Conservation (phyloP, 2,888 invertebrate species). For the Poecilobothrus nobilitatus region DNA sequence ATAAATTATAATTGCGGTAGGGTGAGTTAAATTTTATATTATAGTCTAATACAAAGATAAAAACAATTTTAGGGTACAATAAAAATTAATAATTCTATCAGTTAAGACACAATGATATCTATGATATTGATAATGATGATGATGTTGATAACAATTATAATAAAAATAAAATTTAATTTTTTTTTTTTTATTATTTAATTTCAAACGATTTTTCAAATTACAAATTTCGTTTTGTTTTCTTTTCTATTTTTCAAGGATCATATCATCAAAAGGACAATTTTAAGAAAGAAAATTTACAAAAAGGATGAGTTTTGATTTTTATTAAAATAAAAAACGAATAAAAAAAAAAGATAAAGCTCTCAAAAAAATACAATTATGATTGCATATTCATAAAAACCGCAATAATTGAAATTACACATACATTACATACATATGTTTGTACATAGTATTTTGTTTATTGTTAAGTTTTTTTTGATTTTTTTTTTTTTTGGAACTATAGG, state of each 20-base stretch:
- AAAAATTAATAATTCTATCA: not conserved
- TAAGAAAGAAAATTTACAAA: too few relatives aligned
- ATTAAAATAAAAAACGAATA: not conserved
- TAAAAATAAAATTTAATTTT: too few relatives aligned
- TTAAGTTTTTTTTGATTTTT: not conserved
- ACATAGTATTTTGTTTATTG: too few relatives aligned
- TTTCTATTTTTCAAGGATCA: too few relatives aligned
- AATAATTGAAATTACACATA: not conserved
- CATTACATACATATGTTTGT: too few relatives aligned
- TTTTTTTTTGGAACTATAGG: not conserved
- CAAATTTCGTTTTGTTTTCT: too few relatives aligned
- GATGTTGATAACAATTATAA: not conserved
- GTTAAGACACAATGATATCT: not conserved
- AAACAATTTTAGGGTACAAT: not conserved
- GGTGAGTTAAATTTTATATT: too few relatives aligned
- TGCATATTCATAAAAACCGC: not conserved
- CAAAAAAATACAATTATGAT: not conserved
- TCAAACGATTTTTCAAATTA: not conserved
- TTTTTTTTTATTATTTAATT: too few relatives aligned
- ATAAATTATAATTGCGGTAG: too few relatives aligned
- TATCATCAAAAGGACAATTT: too few relatives aligned
- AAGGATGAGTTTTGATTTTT: not conserved
- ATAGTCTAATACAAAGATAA: not conserved
- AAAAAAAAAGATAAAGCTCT: not conserved
- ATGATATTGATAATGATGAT: not conserved